Base-by-base conservation (phyloP, 2,797 vertebrate species). In the Parotocinclus haroldoi region DNA sequence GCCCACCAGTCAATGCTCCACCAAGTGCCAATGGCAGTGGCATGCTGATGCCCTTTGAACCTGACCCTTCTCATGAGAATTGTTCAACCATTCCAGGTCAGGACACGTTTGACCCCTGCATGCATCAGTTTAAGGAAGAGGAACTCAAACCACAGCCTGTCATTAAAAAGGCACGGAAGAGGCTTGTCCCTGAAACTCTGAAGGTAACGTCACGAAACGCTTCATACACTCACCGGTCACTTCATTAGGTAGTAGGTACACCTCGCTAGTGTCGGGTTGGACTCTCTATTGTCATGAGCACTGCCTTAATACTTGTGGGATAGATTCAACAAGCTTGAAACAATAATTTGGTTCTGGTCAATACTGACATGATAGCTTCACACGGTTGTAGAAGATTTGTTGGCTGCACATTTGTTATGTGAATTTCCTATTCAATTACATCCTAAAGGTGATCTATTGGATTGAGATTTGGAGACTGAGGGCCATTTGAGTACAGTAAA, bases 131-230 rank as follows among this genome's bases (percentile, higher is more conserved):
- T 80, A 93, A 89, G 0, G 94, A 95, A 39, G 92, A 95, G 44
- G 95, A 96, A 60, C 90, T 96, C 27, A 95, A 95, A 66, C 95
- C 94, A 1, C 95, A 96, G 82, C 94, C 95, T 5, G 95, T 96
- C 89, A 94, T 94, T 88, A 96, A 96, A 84, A 96, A 96, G 83
- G 95, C 95, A 0, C 89, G 93, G 67, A 96, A 96, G 83, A 92
- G 94, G 80, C 91, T 94, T 73, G 93, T 95, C 63, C 94, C 94
- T 0, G 92, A 96, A 3, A 91, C 90, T 69, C 83, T 95, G 82
- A 96, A 96, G 93, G 94, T 95, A 52, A 70, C n/a, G 7, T 50
- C 1, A 7, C 16, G 14, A 1, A 42, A 11, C 40, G 9, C 40
- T 42, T 11, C 40, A 42, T 27, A 2, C 27, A 2, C 27, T 27